Evolutionary conservation across 2,888 invertebrate species (phyloP), one percentile per base, ranked within the genome.

Genomic region (Hololepta plana): DNA sequence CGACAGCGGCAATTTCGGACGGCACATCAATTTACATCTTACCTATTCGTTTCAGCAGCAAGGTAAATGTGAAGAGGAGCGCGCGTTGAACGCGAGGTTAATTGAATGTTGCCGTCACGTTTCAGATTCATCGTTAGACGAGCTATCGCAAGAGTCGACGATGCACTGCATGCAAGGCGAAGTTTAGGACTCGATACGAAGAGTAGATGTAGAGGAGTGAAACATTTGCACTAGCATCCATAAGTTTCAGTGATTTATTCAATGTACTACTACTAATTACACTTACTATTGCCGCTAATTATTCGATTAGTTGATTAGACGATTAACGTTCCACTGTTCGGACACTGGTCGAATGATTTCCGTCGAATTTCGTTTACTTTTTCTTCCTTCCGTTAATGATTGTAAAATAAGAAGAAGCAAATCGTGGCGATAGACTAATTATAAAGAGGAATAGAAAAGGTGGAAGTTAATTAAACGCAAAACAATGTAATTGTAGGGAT

Each of bases 41-140:
- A 82, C 82, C 23, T 84, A 84, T 55, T 82, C 82, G 38, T 82
- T 82, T 60, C 80, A 80, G 64, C 77, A 80, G 60, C 79, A 77
- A 49, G 35, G 23, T 7, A 52, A 48, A 34, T 51, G 46, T 34
- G 44, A 43, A 32, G 47, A 48, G 32, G 41, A 47, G 29, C 35
- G 40, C 3, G 35, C 41, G 4, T 26, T 43, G n/a, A n/a, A n/a
- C n/a, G n/a, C n/a, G n/a, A n/a, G n/a, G n/a, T n/a, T n/a, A n/a
- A n/a, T n/a, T n/a, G n/a, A n/a, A n/a, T n/a, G n/a, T n/a, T n/a
- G n/a, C n/a, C n/a, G n/a, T n/a, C n/a, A n/a, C n/a, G n/a, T n/a
- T n/a, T n/a, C n/a, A n/a, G n/a, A n/a, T n/a, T n/a, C n/a, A n/a
- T 77, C 81, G 27, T 65, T 82, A 66, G 82, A 84, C 57, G 82